These are phyloP conservation scores for Okapia johnstoni DNA, from an alignment of 2,113 vertebrate species.

Conservation along the genomic window DNA sequence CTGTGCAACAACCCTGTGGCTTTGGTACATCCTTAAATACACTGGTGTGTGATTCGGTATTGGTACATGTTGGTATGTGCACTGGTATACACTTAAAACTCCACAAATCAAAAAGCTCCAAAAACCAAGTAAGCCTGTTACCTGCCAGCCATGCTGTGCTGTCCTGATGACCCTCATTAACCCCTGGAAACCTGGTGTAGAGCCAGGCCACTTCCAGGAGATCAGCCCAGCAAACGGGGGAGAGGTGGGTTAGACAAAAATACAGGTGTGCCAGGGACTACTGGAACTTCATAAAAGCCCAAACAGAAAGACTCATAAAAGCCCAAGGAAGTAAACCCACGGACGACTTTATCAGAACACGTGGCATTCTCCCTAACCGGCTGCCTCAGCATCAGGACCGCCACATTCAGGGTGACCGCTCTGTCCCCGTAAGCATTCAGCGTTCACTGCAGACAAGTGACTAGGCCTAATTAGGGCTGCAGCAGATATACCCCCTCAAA, in stretches of 20 bases:
- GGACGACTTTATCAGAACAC: neutral
- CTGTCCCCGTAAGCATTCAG: neutral
- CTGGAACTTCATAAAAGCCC: neutral
- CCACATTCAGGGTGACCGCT: neutral
- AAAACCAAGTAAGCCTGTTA: neutral
- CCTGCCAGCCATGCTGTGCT: neutral
- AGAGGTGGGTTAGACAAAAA: accelerated
- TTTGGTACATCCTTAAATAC: neutral
- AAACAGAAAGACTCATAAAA: neutral
- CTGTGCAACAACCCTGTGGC: accelerated
- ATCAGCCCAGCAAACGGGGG: neutral
- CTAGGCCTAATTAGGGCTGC: neutral
- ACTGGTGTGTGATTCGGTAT: neutral
- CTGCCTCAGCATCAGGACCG: neutral
- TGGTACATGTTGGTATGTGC: neutral
- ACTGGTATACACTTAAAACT: neutral
- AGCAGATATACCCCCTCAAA: neutral
- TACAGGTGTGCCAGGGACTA: neutral
- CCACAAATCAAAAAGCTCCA: neutral
- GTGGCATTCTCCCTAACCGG: neutral
- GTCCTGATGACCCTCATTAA: neutral
- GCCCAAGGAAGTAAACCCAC: neutral
- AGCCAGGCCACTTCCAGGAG: neutral
- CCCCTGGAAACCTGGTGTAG: neutral
- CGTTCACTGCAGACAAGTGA: neutral